Evolutionary conservation across 1,140 invertebrate species (phyloP).

Genomic region (Solenopsis fugax): DNA sequence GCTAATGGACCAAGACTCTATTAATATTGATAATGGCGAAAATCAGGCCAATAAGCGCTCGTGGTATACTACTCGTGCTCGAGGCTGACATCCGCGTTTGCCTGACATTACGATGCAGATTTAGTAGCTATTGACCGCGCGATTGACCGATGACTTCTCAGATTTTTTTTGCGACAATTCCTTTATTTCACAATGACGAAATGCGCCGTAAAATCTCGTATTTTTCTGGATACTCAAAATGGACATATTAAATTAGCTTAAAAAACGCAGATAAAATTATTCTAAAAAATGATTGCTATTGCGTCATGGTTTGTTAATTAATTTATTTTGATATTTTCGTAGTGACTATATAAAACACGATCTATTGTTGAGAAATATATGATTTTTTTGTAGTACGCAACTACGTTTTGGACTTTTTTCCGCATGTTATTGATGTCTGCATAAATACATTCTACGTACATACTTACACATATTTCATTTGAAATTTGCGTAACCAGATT

Average conservation of each 20-base stretch:
- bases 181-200: background rate
- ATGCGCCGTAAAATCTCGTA: background rate
- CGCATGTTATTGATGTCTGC: background rate
- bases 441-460: constrained; percentile 31
- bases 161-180: background rate
- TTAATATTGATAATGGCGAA: constrained; percentile 81
- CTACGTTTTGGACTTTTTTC: background rate
- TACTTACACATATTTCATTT: constrained; percentile 6
- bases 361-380: constrained; percentile 19
- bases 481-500: constrained; percentile 49
- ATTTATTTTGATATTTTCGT: background rate
- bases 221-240: background rate
- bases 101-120: constrained; percentile 29
- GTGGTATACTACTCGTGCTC: constrained; percentile 62
- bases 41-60: constrained; percentile 81
- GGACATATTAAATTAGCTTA: background rate
- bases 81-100: constrained; percentile 68
- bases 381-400: background rate
- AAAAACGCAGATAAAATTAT: background rate
- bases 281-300: background rate
- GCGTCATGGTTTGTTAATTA: background rate
- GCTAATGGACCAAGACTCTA: constrained; percentile 80
- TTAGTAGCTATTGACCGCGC: constrained; percentile 25
- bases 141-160: constrained; percentile 48
- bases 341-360: no score